These are phyloP conservation scores for Argya squamiceps DNA, from an alignment of 2,797 vertebrate genomes.

Conservation along the genomic window DNA sequence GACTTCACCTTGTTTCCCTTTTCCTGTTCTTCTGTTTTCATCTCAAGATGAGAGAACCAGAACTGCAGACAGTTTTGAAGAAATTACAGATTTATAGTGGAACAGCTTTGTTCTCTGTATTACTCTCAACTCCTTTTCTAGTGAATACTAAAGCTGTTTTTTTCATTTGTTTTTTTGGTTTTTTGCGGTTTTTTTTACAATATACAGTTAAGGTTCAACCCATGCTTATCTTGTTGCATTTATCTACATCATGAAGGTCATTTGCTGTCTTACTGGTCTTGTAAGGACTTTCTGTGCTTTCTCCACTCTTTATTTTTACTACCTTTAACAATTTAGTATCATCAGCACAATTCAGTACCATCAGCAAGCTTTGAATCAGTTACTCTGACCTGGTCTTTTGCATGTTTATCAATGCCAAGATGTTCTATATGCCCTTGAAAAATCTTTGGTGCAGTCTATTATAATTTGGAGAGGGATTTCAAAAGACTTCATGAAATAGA, in stretches of 20 bases:
- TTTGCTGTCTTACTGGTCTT: neutral
- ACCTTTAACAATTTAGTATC: neutral
- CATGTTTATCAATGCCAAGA: neutral
- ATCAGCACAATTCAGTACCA: neutral
- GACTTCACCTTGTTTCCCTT: neutral
- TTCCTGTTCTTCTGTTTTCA: neutral
- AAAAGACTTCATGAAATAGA: neutral
- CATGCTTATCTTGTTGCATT: neutral
- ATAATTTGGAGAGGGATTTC: neutral
- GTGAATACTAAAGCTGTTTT: neutral
- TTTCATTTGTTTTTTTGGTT: neutral
- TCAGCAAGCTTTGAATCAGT: neutral
- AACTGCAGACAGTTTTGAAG: neutral
- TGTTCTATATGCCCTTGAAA: neutral
- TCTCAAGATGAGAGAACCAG: neutral
- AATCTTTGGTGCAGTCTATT: neutral
- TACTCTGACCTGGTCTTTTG: neutral
- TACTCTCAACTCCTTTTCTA: neutral
- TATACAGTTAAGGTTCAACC: neutral
- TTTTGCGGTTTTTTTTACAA: neutral
- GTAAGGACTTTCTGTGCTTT: neutral
- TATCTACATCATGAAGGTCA: accelerated
- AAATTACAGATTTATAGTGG: neutral
- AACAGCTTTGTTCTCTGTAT: neutral
- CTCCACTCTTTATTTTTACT: neutral